phyloP scores from a whole-genome alignment of 2,797 vertebrate genomes.

The Neosalanx taihuensis region DNA sequence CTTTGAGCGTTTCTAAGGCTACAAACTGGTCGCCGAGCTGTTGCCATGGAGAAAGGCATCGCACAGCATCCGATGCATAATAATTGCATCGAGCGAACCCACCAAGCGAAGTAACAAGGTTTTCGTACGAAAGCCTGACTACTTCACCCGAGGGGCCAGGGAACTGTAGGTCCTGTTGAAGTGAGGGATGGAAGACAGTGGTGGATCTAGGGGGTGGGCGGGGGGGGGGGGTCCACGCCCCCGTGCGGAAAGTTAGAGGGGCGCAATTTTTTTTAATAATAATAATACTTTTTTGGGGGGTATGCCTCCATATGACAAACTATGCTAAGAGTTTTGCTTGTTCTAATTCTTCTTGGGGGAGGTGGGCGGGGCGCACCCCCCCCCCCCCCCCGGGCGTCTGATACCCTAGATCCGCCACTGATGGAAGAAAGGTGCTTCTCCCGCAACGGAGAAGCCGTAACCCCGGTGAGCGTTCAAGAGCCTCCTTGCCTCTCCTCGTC shows the following conservation, averaged over 20 bases:
- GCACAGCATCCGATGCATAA: not conserved
- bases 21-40: not conserved
- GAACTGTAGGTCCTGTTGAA: not conserved
- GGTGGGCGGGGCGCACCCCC: too few relatives aligned
- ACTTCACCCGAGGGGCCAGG: not conserved
- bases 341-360: too few relatives aligned
- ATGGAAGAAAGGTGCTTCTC: not conserved
- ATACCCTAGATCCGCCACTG: too few relatives aligned
- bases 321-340: too few relatives aligned
- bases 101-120: not conserved
- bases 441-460: not conserved
- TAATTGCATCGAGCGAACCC: not conserved
- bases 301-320: too few relatives aligned
- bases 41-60: conserved; percentile 16
- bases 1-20: conserved; percentile 6
- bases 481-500: not conserved
- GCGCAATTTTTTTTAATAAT: not conserved
- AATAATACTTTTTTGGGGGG: too few relatives aligned
- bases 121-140: not conserved
- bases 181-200: too few relatives aligned
- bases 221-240: too few relatives aligned
- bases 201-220: too few relatives aligned
- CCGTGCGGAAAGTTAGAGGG: too few relatives aligned
- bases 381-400: too few relatives aligned
- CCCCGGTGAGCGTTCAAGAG: not conserved